These are phyloP conservation scores for Anser cygnoides DNA, from an alignment of 2,113 vertebrate genomes.

Conservation along the genomic window DNA sequence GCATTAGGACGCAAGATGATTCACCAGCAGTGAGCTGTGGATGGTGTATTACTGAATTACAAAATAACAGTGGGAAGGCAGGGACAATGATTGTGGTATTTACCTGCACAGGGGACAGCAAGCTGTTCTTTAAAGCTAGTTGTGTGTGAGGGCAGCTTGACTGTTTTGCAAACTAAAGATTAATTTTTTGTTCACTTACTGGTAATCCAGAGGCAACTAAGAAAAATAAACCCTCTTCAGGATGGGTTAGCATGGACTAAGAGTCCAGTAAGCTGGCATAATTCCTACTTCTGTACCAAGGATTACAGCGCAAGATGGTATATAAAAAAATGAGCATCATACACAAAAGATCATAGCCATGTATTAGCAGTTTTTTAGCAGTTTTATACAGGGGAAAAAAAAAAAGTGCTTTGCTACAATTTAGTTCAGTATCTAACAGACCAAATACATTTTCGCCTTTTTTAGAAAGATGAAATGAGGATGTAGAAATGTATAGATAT, in stretches of 20 bases:
- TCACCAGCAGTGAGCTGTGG: neutral
- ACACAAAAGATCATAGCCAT: neutral
- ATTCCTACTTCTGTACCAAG: neutral
- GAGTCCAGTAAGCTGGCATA: neutral
- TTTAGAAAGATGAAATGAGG: neutral
- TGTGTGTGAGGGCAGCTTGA: neutral
- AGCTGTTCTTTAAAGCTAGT: conserved; percentile 36
- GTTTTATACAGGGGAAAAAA: neutral
- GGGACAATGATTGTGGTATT: neutral
- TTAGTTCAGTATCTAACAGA: neutral
- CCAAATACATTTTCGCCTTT: neutral
- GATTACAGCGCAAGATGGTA: neutral
- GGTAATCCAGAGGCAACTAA: neutral
- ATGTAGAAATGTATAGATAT: neutral
- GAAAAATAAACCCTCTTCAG: conserved; percentile 24
- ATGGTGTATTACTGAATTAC: conserved; percentile 20
- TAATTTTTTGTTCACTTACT: conserved; percentile 12
- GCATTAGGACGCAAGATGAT: neutral
- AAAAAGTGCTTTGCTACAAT: neutral
- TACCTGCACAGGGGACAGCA: conserved; percentile 37
- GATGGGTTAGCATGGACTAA: neutral
- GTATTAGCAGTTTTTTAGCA: neutral
- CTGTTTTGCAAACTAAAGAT: neutral
- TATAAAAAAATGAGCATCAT: neutral
- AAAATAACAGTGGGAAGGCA: neutral